Conservation (phyloP, 2,797 vertebrate species). For the Chloroceryle amazona region DNA sequence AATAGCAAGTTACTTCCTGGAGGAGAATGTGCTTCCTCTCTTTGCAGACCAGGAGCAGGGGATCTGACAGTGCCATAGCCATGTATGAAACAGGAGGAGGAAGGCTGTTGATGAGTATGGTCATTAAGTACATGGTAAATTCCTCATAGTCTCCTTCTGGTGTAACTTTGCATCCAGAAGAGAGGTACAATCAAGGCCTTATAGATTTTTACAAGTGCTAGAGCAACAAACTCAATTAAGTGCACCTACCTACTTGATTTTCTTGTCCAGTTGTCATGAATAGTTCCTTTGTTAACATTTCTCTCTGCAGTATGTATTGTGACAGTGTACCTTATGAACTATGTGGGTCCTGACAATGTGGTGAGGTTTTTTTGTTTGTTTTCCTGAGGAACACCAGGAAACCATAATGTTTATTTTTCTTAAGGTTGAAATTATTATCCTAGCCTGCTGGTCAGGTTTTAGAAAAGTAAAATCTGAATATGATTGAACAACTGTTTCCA, state of each 20-base stretch:
- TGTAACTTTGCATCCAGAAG: background rate
- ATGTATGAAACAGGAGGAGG: background rate
- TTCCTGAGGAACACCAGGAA: background rate
- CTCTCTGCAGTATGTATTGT: background rate
- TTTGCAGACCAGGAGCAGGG: background rate
- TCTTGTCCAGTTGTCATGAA: background rate
- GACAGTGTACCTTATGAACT: background rate
- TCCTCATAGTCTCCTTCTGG: background rate
- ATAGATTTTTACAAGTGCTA: background rate
- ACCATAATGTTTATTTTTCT: constrained; percentile 32
- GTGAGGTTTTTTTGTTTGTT: too few species aligned
- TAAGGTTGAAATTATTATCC: constrained; percentile 43
- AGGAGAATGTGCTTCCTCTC: background rate
- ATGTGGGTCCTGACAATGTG: background rate
- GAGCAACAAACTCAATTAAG: background rate
- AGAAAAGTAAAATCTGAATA: background rate
- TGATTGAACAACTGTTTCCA: constrained; percentile 1
- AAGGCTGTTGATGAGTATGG: background rate
- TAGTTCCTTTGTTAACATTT: background rate
- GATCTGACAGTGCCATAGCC: background rate
- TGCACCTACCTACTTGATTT: background rate
- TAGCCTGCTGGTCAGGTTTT: constrained; percentile 36
- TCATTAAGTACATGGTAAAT: background rate
- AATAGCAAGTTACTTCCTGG: background rate
- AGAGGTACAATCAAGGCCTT: background rate